Base-by-base conservation (phyloP, 2,797 vertebrate genomes). In the Uromys caudimaculatus region DNA sequence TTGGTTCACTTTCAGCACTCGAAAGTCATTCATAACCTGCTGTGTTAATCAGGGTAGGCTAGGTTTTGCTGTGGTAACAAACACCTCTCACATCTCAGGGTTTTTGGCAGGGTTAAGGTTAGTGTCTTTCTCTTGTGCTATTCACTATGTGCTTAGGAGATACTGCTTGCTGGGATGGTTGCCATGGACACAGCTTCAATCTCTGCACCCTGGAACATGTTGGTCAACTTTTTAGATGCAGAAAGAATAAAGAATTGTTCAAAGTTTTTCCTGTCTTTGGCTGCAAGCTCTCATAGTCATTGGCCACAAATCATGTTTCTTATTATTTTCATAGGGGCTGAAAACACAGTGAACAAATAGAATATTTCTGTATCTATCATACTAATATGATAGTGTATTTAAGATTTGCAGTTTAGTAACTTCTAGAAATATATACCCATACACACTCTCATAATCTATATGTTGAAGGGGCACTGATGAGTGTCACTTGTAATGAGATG, bases 401-500 rank as follows among this genome's bases (percentile, higher is more conserved):
- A 81, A 86, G 41, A 89, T 67, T 47, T 91, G 24, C 35, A 41
- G n/a, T 85, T 93, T 7, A 60, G 19, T 96, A 84, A 67, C 38
- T 73, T 82, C 60, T 32, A 21, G 41, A 93, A 67, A 19, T 2
- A 69, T 73, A 93, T 50, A 29, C 32, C 50, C 50, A 19, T 35
- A 85, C 76, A 21, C 47, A 89, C 6, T 93, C 32, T 76, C 50
- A 44, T 21, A 32, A 10, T 90, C 19, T 58, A 3, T 76, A 8
- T 81, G 6, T 81, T 88, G 41, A 81, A 96, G 84, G 91, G 35
- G 81, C 67, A 67, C 50, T 90, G 81, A 29, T 64, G 21, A 71
- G 29, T 64, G 41, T n/a, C 56, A 62, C 62, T 69, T 95, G 21
- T 56, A 62, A 67, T 58, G 62, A 86, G 41, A 83, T 75, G 56